Conservation (phyloP, 2,113 vertebrate genomes). For the Ornithorhynchus anatinus region DNA sequence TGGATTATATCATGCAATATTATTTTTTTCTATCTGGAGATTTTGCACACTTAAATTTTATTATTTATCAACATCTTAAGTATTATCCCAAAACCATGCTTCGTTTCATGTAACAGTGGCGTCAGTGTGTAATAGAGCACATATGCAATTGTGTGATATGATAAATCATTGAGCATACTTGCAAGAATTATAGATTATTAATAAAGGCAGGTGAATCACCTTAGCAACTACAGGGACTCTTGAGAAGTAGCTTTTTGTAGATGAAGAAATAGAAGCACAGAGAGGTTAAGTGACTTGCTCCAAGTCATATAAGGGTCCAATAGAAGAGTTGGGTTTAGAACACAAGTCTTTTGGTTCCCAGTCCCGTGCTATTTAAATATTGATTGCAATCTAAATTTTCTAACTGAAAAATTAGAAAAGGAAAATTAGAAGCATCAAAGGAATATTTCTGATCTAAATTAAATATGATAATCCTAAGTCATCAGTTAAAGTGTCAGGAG, state of each 20-base stretch:
- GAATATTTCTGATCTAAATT: too few species aligned
- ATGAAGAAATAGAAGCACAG: too few species aligned
- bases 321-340: too few species aligned
- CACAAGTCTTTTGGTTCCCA: too few species aligned
- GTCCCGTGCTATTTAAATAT: too few species aligned
- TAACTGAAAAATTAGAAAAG: too few species aligned
- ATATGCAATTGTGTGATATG: neutral
- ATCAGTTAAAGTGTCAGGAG: too few species aligned
- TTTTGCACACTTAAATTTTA: conserved; percentile 19
- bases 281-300: too few species aligned
- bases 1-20: neutral
- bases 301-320: too few species aligned
- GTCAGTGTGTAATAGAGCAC: neutral
- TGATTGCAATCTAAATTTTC: too few species aligned
- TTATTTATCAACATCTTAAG: conserved; percentile 10
- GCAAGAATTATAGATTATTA: neutral
- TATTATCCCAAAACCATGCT: neutral
- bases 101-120: conserved; percentile 14
- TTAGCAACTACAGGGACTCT: neutral
- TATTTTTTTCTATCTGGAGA: conserved; percentile 4
- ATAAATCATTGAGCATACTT: neutral
- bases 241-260: neutral
- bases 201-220: neutral
- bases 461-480: too few species aligned
- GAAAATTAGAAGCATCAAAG: too few species aligned